Evolutionary conservation across 1,140 invertebrate genomes (phyloP), one percentile per base, ranked within the genome.

Genomic region (Drosophila miranda): DNA sequence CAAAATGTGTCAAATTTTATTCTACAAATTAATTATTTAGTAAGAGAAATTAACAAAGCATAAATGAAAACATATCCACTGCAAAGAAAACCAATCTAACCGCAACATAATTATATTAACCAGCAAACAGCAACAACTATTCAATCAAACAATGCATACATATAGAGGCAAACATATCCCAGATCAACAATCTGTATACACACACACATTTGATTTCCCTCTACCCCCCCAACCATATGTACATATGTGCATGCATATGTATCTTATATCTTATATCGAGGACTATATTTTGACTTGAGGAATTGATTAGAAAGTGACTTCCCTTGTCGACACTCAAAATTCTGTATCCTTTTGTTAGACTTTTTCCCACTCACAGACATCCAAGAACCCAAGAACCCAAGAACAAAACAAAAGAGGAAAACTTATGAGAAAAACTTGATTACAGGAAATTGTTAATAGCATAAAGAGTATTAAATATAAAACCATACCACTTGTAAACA

Each of bases 391-490:
- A 50, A 45, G 16, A 19, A 19, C 16, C 19, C 19, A 64, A 61
- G 58, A 63, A 68, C 19, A 21, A 54, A 68, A 38, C 9, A 66
- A 38, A 13, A 38, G 11, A 38, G 11, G 34, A 56, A 75, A 73
- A 88, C 83, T 88, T 87, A 88, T 87, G 78, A 87, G 34, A 67
- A 89, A 80, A 89, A 89, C 86, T 81, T 89, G 84, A 89, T 86
- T 89, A 89, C 84, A 89, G 84, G 86, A 89, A 89, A 71, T 89
- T 89, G 70, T 79, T 78, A 79, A 81, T 83, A 82, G 73, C 59
- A 71, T 70, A 82, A 67, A 68, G 42, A 71, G 51, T 59, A 63
- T 63, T 42, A 67, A 75, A 69, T 69, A 53, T 57, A 54, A 45
- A 51, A 66, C 59, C 53, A 38, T 45, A 11, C 34, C 34, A 38